Evolutionary conservation across 2,797 vertebrate genomes (phyloP).

Genomic region (Neosilurus mollespiculum): DNA sequence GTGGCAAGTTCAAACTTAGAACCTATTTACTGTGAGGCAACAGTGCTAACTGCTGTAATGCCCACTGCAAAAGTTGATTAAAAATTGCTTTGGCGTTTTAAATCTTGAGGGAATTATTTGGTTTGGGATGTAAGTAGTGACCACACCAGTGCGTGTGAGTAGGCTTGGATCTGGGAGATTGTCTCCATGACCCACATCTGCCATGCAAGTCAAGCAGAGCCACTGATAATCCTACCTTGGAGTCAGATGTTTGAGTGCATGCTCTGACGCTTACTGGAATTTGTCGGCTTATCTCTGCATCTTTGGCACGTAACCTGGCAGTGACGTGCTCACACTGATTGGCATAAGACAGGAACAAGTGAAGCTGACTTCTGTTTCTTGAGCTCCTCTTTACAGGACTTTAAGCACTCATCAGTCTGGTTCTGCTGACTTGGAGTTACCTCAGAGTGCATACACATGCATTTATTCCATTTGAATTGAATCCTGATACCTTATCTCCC

Average conservation of each 20-base stretch:
- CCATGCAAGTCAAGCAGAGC: neutral
- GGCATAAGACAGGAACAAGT: neutral
- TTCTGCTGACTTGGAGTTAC: neutral
- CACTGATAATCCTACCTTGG: conserved; percentile 9
- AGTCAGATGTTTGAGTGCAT: conserved; percentile 29
- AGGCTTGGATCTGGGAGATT: neutral
- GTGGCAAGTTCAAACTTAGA: too few species aligned
- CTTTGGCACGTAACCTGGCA: conserved; percentile 15
- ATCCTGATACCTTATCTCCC: neutral
- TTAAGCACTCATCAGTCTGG: neutral
- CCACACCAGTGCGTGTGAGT: neutral
- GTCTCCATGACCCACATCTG: neutral
- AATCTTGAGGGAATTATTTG: neutral
- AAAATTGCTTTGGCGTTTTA: neutral
- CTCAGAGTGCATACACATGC: neutral
- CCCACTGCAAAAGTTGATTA: neutral
- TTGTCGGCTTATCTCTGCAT: conserved; percentile 8
- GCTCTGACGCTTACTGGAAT: conserved; percentile 14
- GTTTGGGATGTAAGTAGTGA: neutral
- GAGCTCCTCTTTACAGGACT: conserved; percentile 1
- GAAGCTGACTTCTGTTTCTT: conserved; percentile 14
- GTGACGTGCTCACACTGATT: neutral
- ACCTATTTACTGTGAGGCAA: too few species aligned
- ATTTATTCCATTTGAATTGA: neutral
- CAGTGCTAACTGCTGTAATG: too few species aligned